Evolutionary conservation across 35 echinoderm and acorn worm species (phyloP), one percentile per base, ranked within the genome.

Genomic region (Ptychodera flava): DNA sequence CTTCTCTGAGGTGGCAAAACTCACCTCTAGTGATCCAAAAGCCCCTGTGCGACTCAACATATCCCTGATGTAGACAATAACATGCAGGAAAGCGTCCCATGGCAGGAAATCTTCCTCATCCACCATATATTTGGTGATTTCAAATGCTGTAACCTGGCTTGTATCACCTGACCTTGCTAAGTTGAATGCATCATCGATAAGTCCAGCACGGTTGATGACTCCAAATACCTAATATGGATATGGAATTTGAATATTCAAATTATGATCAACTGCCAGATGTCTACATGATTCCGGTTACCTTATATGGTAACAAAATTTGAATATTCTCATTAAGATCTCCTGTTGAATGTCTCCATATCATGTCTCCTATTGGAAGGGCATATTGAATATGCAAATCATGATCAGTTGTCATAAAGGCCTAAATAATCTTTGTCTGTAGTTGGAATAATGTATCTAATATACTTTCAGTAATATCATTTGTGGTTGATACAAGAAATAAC

Each of bases 41-140:
- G 92, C 96, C 1, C 85, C 89, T 38, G 94, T 87, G 10, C 96
- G 80, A 84, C 96, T 99, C 76, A 99, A 94, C 96, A 99, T 99
- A 80, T 99, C 90, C 78, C 86, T 78, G 34, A 99, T 94, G 88
- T 99, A 99, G 10, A 82, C 32, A 29, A 99, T 88, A 22, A 86
- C 88, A 30, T 35, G 36, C 28, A 99, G 34, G 0, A 92, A 89
- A 32, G 96, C 87, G 35, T 99, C 96, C 96, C 96, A 99, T 30
- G 96, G 96, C 30, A 99, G 28, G 83, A 94, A 99, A 15, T 94
- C 86, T 1, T 53, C 15, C 36, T 99, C 96, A 29, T 90, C 38
- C 0, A 87, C 86, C 2, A 99, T 77, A 79, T 94, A 99, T 31
- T 84, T 82, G 1, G 96, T 99, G 16, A 92, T 78, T 30, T 53